Base-by-base conservation (phyloP, 2,113 vertebrate species). In the Peucedramus taeniatus region DNA sequence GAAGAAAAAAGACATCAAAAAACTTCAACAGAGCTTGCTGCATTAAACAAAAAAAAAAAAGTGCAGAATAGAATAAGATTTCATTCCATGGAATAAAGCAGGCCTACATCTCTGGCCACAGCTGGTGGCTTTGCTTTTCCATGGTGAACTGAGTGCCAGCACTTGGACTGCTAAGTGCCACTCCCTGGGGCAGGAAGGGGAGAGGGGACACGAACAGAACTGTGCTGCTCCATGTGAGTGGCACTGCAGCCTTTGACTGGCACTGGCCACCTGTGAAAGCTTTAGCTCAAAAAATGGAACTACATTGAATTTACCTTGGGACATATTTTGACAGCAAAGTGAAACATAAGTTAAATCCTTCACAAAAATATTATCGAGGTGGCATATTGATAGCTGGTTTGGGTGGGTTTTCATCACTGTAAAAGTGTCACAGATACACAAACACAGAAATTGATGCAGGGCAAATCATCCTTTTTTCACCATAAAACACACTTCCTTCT, bases 161-260 rank as follows among this genome's bases (percentile, higher is more conserved):
- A 45, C 30, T n/a, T 24, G 71, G 65, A 15, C 24, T 13, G 37
- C 60, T 37, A 5, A 39, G 31, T 64, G 26, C 70, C 30, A 23
- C 45, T 68, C 63, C 83, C 35, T 27, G 79, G 59, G 50, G 44
- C 0, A 7, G 57, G 20, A 42, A 23, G 27, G n/a, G 57, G 35
- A 56, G 33, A 8, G 0, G 0, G 68, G 72, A 61, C 70, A 88
- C 26, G 26, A 19, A 24, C 5, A 27, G 49, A 71, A 9, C 19
- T 83, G 23, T 6, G 22, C 20, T 44, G 22, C 33, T 35, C 74
- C 57, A 3, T 0, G 0, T 8, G 11, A 44, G 22, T 1, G 33
- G 45, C 26, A 16, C 30, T 74, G 61, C 54, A 78, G 74, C 61
- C 40, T 4, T 4, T 9, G 44, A 21, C 35, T 7, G 7, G 8